These are phyloP conservation scores for Sigmodon hispidus DNA, from an alignment of 2,113 vertebrate genomes.

Conservation along the genomic window DNA sequence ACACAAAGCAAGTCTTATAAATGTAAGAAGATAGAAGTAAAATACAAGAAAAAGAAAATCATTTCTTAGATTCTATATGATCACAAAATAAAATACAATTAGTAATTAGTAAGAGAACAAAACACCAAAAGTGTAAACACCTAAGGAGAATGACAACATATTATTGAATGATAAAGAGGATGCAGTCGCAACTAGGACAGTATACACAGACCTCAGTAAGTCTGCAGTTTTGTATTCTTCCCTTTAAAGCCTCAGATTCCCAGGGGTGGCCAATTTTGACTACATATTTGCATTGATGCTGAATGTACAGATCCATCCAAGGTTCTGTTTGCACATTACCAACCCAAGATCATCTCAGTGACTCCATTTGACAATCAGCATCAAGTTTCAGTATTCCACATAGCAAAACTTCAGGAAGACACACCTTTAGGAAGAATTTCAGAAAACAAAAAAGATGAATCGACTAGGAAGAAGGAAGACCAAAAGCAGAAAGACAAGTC, in stretches of 20 bases:
- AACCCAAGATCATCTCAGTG: not conserved
- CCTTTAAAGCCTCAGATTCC: not conserved
- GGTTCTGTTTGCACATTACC: not conserved
- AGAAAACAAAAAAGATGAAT: not conserved
- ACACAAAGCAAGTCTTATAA: not conserved
- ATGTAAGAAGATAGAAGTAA: not conserved
- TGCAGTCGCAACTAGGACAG: not conserved
- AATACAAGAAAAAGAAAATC: too few species aligned
- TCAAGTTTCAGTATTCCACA: not conserved
- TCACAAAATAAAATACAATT: not conserved
- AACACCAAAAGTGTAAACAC: not conserved
- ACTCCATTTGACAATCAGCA: not conserved
- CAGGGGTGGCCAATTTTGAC: not conserved
- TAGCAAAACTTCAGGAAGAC: not conserved
- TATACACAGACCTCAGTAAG: not conserved
- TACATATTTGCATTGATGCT: not conserved
- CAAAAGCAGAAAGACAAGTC: not conserved
- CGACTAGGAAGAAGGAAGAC: not conserved
- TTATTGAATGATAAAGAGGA: not conserved
- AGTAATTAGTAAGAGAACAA: not conserved
- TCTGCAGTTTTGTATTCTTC: not conserved
- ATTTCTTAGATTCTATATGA: too few species aligned
- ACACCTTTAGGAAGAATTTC: not conserved
- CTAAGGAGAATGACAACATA: not conserved
- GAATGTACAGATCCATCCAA: not conserved